phyloP scores from a whole-genome alignment of 2,797 vertebrate genomes.

The Limosa lapponica region DNA sequence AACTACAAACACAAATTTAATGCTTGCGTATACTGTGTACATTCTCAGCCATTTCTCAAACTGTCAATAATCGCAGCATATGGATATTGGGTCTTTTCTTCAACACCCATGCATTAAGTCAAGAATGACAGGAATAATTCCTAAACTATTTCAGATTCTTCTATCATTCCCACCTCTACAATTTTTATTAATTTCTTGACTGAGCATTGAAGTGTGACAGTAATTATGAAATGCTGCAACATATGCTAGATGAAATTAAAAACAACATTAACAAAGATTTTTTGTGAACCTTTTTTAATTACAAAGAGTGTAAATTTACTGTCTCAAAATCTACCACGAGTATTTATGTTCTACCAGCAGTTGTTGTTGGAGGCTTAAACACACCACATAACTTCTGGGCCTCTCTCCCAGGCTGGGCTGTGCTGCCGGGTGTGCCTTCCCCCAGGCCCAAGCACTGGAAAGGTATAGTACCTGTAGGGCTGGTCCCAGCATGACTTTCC shows the following conservation, averaged over 20 bases:
- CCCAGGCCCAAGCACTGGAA: background rate
- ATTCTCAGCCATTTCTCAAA: slow-evolving; percentile 36
- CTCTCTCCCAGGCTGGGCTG: background rate
- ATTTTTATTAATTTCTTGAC: slow-evolving; percentile 30
- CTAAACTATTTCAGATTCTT: background rate
- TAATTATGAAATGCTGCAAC: background rate
- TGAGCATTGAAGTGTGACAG: background rate
- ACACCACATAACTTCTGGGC: background rate
- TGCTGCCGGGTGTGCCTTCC: background rate
- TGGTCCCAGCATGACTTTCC: background rate
- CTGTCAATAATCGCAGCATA: slow-evolving; percentile 7
- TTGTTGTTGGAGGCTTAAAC: background rate
- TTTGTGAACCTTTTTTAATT: background rate
- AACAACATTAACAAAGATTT: background rate
- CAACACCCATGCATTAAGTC: background rate
- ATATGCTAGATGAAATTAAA: background rate
- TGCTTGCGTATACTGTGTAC: background rate
- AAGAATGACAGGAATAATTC: slow-evolving; percentile 40
- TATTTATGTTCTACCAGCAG: background rate
- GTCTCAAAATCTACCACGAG: background rate
- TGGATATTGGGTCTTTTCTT: background rate
- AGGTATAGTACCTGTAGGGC: background rate
- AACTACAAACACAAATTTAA: slow-evolving; percentile 44
- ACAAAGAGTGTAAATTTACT: background rate
- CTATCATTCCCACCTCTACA: background rate